A percentile compares a stretch with the other conserved stretches of the same genome.
phyloP scores from a whole-genome alignment of 2,797 vertebrate species.

The Anableps anableps region DNA sequence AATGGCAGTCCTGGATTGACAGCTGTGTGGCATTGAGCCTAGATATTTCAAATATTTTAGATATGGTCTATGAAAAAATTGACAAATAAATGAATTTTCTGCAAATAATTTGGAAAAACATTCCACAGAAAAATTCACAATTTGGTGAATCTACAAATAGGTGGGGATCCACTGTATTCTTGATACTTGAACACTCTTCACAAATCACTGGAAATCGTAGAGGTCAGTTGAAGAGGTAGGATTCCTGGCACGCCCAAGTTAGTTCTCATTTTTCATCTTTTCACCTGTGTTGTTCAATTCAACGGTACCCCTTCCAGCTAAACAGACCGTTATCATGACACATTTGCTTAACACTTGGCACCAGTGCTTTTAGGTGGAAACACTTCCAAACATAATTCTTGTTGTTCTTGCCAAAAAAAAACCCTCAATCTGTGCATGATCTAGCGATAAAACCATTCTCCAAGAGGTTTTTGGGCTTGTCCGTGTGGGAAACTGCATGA shows the following conservation, averaged over 20 bases:
- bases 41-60: no score
- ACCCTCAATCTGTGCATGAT: not conserved
- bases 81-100: no score
- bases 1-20: constrained; percentile 2
- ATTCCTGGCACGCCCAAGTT: not conserved
- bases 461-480: not conserved
- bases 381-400: not conserved
- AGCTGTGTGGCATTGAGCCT: no score
- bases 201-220: not conserved
- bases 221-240: not conserved
- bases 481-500: not conserved
- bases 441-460: not conserved
- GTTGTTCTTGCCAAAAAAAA: not conserved
- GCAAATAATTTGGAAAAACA: no score
- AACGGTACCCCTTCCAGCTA: not conserved
- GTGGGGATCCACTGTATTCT: not conserved
- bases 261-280: not conserved
- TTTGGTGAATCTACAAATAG: no score
- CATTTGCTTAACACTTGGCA: not conserved
- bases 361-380: not conserved
- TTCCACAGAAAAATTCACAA: no score
- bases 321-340: not conserved
- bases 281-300: not conserved
- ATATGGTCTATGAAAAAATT: no score
- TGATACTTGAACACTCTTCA: not conserved